A percentile compares a stretch with the other conserved stretches of the same genome.
phyloP scores from a whole-genome alignment of 30 jellyfish, hydroid and myxozoan genomes.

The Hydractinia echinata region DNA sequence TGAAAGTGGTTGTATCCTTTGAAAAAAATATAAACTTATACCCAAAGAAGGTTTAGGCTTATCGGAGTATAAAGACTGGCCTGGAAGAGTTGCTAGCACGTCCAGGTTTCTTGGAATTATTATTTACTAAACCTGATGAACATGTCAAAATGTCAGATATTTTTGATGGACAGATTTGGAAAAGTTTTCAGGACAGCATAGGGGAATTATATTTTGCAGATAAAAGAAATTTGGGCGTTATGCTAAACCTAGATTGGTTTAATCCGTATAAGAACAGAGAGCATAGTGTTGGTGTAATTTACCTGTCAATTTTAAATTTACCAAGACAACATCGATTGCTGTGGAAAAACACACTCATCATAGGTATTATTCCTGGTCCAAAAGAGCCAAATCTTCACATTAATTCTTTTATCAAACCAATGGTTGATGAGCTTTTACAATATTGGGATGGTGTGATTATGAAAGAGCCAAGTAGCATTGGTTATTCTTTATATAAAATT shows the following conservation, averaged over 20 bases:
- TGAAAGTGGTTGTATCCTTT: not conserved
- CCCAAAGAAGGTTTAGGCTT: not conserved
- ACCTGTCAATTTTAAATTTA: slow-evolving; percentile 6
- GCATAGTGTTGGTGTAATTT: not conserved
- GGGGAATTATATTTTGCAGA: not conserved
- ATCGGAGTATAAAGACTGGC: not conserved
- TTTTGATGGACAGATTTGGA: not conserved
- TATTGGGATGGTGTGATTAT: slow-evolving; percentile 9
- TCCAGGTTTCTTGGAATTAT: slow-evolving; percentile 1
- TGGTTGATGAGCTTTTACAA: not conserved
- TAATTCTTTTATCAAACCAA: not conserved
- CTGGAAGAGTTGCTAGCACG: not conserved
- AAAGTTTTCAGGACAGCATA: not conserved
- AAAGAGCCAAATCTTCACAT: not conserved
- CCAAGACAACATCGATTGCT: slow-evolving; percentile 4
- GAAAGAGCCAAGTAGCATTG: not conserved
- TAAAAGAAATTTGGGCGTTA: not conserved
- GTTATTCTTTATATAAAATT: not conserved
- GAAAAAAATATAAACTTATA: not conserved
- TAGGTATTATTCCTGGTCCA: slow-evolving; percentile 9
- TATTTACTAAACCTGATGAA: not conserved
- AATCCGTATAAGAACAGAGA: not conserved
- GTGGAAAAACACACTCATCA: slow-evolving; percentile 4
- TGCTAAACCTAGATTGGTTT: not conserved
- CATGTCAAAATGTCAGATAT: not conserved